phyloP scores from a whole-genome alignment of 2,797 vertebrate genomes.

The Syngnathus rostellatus region DNA sequence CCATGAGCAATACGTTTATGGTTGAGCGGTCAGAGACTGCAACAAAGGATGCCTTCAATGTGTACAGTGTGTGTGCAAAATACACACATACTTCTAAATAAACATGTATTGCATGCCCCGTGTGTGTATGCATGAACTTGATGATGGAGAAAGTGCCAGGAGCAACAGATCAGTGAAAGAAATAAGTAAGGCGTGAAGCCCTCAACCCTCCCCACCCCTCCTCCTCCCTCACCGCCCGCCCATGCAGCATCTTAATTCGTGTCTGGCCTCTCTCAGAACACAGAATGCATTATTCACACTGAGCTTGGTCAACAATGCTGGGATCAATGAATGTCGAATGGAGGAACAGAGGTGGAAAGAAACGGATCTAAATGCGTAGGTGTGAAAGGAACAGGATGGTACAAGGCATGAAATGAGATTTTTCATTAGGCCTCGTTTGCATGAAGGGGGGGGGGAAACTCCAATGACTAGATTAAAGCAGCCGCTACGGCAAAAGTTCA shows the following conservation, averaged over 20 bases:
- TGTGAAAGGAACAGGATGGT: conserved; percentile 29
- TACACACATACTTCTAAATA: conserved; percentile 6
- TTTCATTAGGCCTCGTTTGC: conserved; percentile 38
- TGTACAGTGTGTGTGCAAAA: conserved; percentile 17
- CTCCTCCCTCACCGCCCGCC: conserved; percentile 7
- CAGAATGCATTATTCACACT: conserved; percentile 49
- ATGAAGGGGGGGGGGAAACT: conserved; percentile 22
- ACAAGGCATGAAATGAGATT: conserved; percentile 22
- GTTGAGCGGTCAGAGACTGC: conserved; percentile 42
- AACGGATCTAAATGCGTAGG: conserved; percentile 23
- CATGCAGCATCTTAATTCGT: conserved; percentile 18
- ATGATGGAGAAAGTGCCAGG: conserved; percentile 18
- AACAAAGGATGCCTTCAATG: conserved; percentile 37
- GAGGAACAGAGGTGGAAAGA: conserved; percentile 27
- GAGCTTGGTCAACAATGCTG: conserved; percentile 35
- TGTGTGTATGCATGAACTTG: conserved; percentile 11
- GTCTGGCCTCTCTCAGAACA: conserved; percentile 23
- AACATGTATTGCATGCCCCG: conserved; percentile 10
- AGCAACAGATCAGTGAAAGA: conserved; percentile 27
- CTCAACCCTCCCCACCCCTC: conserved; percentile 2
- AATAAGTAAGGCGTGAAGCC: conserved; percentile 33
- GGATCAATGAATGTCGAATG: conserved; percentile 40
- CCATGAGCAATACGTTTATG: conserved; percentile 58
- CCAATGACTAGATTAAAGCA: conserved; percentile 27
- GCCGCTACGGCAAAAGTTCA: conserved; percentile 18